These are phyloP conservation scores for Thera britannica DNA, from an alignment of 2,888 invertebrate species.

Conservation along the genomic window DNA sequence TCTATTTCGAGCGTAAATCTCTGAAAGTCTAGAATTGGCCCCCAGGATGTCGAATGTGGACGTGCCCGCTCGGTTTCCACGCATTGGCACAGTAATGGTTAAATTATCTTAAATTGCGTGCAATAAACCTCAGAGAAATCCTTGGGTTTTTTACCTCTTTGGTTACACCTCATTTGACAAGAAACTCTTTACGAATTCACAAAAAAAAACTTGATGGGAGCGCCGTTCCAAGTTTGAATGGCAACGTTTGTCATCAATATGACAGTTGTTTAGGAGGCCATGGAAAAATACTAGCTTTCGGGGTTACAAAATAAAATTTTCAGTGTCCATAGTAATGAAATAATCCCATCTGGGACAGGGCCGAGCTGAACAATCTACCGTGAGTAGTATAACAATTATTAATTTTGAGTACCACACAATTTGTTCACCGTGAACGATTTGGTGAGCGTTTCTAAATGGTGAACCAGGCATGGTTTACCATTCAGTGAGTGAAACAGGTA, in stretches of 20 bases:
- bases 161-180: background rate
- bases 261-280: slow-evolving; percentile 64
- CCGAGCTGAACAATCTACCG: slow-evolving; percentile 46
- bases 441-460: no score
- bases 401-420: no score
- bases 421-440: background rate
- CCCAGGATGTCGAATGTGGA: no score
- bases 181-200: slow-evolving; percentile 13
- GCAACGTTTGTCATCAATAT: slow-evolving; percentile 47
- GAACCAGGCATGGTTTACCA: no score
- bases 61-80: no score
- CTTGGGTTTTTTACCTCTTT: no score
- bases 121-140: background rate
- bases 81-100: no score
- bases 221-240: slow-evolving; percentile 62
- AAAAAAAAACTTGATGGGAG: slow-evolving; percentile 24
- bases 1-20: no score
- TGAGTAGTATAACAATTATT: slow-evolving; percentile 54
- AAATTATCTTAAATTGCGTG: no score
- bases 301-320: slow-evolving; percentile 84
- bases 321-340: slow-evolving; percentile 69
- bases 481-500: no score
- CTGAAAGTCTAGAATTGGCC: no score
- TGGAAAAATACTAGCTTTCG: slow-evolving; percentile 58
- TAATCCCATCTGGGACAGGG: slow-evolving; percentile 53